phyloP scores from a whole-genome alignment of 2,113 vertebrate genomes.

The Colistium nudipinnis region DNA sequence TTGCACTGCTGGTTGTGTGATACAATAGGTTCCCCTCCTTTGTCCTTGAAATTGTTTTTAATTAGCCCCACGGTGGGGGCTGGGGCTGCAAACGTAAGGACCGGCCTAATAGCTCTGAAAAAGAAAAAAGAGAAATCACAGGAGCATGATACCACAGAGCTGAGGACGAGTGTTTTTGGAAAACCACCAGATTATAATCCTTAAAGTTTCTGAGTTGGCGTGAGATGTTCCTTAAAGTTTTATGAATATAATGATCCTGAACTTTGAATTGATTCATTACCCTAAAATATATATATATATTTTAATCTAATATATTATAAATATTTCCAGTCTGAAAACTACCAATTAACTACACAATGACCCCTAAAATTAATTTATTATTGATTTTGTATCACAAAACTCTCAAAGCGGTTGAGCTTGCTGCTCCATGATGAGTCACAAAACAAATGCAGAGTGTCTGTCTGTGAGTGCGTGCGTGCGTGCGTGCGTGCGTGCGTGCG shows the following conservation, averaged over 20 bases:
- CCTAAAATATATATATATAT: too few species aligned
- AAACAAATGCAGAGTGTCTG: slow-evolving; percentile 26
- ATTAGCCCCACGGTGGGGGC: slow-evolving; percentile 88
- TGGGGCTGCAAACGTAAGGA: slow-evolving; percentile 51
- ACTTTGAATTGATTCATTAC: background rate
- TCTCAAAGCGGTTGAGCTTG: slow-evolving; percentile 57
- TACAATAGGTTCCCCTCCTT: slow-evolving; percentile 85
- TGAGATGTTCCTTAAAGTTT: too few species aligned
- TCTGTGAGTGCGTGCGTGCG: slow-evolving; percentile 15
- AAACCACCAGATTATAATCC: too few species aligned
- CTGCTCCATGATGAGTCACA: slow-evolving; percentile 16
- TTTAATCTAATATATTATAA: too few species aligned
- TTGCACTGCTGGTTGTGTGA: slow-evolving; percentile 84
- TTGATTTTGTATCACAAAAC: slow-evolving; percentile 31
- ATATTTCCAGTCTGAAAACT: background rate
- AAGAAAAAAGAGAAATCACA: too few species aligned
- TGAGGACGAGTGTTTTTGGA: slow-evolving; percentile 18
- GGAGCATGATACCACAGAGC: slow-evolving; percentile 43
- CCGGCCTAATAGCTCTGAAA: slow-evolving; percentile 51
- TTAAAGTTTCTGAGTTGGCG: too few species aligned
- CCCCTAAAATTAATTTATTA: slow-evolving; percentile 6
- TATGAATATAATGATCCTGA: background rate
- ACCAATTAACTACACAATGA: slow-evolving; percentile 16
- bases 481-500: background rate
- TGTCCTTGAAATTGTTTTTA: slow-evolving; percentile 95